These are phyloP conservation scores for Hemaris fuciformis DNA, from an alignment of 2,888 invertebrate species.

Conservation along the genomic window DNA sequence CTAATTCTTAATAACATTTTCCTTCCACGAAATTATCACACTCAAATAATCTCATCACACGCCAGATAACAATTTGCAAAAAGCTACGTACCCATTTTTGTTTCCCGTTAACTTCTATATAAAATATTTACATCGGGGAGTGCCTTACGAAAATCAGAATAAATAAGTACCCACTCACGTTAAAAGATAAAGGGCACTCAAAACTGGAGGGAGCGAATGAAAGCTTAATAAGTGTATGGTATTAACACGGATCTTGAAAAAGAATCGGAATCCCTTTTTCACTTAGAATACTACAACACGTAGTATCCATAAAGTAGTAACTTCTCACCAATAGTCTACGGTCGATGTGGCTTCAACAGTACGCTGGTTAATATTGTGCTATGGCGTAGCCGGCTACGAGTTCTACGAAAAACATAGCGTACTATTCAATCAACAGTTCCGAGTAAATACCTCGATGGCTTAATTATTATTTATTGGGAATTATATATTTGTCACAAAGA, in stretches of 20 bases:
- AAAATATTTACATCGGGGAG: constrained; percentile 6
- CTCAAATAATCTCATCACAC: background rate
- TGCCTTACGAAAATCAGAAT: constrained; percentile 7
- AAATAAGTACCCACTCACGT: constrained; percentile 8
- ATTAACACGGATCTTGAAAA: background rate
- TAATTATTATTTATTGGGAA: too few species aligned
- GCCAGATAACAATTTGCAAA: background rate
- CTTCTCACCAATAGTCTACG: background rate
- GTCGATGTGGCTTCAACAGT: background rate
- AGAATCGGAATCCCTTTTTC: background rate
- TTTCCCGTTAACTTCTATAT: constrained; percentile 1
- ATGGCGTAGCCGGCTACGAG: background rate
- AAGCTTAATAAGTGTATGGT: background rate
- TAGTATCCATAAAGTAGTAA: background rate
- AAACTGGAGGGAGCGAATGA: background rate
- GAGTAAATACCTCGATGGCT: too few species aligned
- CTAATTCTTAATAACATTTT: background rate
- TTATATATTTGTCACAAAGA: too few species aligned
- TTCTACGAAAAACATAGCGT: background rate
- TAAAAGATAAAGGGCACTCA: constrained; percentile 3
- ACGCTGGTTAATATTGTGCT: background rate
- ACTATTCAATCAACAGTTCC: background rate
- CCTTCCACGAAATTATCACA: background rate
- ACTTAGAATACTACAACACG: background rate
- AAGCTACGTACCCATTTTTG: background rate